Percentiles rank a stretch among this genome's conserved stretches.
phyloP scores from a whole-genome alignment of 2,113 vertebrate genomes.

The Cyprinus carpio region DNA sequence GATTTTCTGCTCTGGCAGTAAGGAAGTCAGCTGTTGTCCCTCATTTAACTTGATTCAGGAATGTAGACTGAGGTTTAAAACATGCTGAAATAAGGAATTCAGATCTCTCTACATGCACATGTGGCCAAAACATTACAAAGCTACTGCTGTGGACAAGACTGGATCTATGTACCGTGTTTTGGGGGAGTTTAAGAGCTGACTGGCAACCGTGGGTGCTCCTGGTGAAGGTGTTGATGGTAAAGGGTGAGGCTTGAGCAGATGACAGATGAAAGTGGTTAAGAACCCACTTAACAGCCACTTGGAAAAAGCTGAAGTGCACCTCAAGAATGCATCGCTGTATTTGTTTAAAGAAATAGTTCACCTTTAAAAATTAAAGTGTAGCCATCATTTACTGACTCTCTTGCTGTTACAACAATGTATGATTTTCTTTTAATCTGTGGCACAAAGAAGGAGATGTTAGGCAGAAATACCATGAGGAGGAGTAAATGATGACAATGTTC shows the following conservation, averaged over 20 bases:
- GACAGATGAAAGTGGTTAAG: not conserved
- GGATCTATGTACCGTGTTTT: not conserved
- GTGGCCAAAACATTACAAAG: not conserved
- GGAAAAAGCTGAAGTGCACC: slow-evolving; percentile 16
- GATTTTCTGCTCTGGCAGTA: not conserved
- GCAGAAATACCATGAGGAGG: not conserved
- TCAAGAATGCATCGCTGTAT: not conserved
- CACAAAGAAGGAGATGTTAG: not conserved
- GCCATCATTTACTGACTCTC: not conserved
- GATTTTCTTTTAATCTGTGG: not conserved
- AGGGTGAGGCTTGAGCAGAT: slow-evolving; percentile 20
- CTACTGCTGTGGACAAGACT: not conserved
- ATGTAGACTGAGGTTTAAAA: not conserved
- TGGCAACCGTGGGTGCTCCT: not conserved
- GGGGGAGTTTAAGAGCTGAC: not conserved
- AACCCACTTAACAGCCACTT: slow-evolving; percentile 8
- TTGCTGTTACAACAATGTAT: not conserved
- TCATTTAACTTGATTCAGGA: not conserved
- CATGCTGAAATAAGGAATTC: not conserved
- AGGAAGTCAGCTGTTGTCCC: not conserved
- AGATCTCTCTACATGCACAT: not conserved
- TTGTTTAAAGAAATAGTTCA: not conserved
- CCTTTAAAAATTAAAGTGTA: not conserved
- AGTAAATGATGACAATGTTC: not conserved
- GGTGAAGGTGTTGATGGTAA: slow-evolving; percentile 1